Evolutionary conservation across 2,797 vertebrate species (phyloP), one percentile per base, ranked within the genome.

Genomic region (Serranus cabrilla): DNA sequence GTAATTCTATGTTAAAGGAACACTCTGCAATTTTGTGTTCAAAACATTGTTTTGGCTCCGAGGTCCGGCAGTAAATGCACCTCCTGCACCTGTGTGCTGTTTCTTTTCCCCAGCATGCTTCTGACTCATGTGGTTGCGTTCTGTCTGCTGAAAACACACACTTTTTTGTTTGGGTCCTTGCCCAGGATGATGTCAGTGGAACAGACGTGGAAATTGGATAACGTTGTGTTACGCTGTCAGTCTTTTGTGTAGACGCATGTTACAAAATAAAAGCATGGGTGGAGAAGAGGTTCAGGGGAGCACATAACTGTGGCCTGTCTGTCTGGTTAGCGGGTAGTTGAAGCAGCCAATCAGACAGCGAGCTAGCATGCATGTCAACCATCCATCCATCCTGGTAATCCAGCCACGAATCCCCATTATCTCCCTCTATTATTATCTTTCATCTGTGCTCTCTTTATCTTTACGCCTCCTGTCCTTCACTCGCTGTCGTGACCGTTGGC

Each of bases 401-500:
- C 61, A 60, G n/a, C 21, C 47, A 63, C 52, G 52, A 57, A 72
- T 71, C 49, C 49, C 11, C 8, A 57, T 76, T 51, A 63, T 65
- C 45, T 55, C 34, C 42, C 47, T 61, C 17, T 49, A 12, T 39
- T 59, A 45, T 39, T 73, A 79, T 77, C 74, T 73, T 21, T 70
- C 72, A 83, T 89, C 85, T 67, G 16, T 23, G 45, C 58, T 64
- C 37, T 52, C 25, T 91, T 88, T 90, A 84, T 90, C 78, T 88
- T 76, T 65, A 82, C 40, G 4, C 74, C 51, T 47, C 57, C 50
- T 74, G 54, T 65, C 31, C 45, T 59, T 67, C 27, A 34, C 50
- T 27, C 74, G 79, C 68, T 73, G 51, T 58, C 67, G 75, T 86
- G 82, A 49, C 92, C 74, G 91, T 93, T 94, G 87, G 45, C 47